Evolutionary conservation across 1,140 invertebrate species (phyloP).

Genomic region (Trichogramma pretiosum): DNA sequence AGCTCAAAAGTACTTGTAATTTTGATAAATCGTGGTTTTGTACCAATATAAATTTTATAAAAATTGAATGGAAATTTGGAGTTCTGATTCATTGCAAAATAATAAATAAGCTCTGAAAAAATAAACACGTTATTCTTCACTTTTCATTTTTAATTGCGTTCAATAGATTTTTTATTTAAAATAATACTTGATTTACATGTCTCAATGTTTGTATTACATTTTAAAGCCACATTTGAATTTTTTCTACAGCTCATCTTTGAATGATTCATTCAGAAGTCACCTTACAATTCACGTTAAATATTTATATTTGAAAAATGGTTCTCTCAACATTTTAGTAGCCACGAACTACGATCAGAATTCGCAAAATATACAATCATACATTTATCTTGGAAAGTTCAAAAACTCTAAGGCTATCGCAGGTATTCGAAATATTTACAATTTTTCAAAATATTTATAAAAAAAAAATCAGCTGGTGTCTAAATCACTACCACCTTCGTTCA

Average conservation of each 20-base stretch:
- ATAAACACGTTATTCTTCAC: not conserved
- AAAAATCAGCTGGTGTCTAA: constrained; percentile 7
- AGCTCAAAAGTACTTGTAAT: constrained; percentile 18
- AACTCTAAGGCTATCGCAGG: constrained; percentile 14
- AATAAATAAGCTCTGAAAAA: constrained; percentile 22
- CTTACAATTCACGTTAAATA: constrained; percentile 6
- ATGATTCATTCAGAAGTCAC: constrained; percentile 6
- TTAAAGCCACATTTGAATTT: constrained; percentile 13
- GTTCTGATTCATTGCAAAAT: constrained; percentile 24
- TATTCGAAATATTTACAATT: constrained; percentile 16
- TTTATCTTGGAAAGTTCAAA: constrained; percentile 13
- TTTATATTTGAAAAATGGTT: constrained; percentile 8
- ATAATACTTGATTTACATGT: constrained; percentile 17
- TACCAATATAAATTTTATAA: too few species aligned
- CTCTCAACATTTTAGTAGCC: not conserved
- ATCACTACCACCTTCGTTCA: constrained; percentile 10
- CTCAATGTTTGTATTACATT: constrained; percentile 13
- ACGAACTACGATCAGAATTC: constrained; percentile 11
- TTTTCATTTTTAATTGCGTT: constrained; percentile 9
- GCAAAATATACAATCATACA: constrained; percentile 10
- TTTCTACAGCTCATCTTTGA: constrained; percentile 10
- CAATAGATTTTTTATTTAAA: constrained; percentile 14
- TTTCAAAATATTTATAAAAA: constrained; percentile 11
- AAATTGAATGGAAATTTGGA: too few species aligned
- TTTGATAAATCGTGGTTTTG: constrained; percentile 28